Base-by-base conservation (phyloP, 2,797 vertebrate species). In the Brachyrhaphis roseni region DNA sequence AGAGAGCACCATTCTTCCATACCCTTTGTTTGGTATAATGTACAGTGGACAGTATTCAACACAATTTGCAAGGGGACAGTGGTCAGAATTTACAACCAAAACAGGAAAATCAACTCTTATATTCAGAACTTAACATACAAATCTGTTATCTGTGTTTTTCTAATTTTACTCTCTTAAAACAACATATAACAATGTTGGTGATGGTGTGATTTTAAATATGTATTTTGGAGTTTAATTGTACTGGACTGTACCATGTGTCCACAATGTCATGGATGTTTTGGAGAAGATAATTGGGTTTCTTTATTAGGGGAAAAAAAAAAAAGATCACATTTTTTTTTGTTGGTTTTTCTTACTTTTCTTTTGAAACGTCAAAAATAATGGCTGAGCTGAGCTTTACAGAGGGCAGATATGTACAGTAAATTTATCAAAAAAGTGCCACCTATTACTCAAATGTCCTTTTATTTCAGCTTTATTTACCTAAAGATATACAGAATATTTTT, bases 321-420 rank as follows among this genome's bases (percentile, higher is more conserved):
- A 12, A 26, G 1, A 36, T 6, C 0, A 8, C 13, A 45, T 1
- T 8, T 45, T n/a, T n/a, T 71, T 71, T 71, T 45, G 66, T 70
- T 43, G 10, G 6, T 28, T 72, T 77, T 64, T 74, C 5, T 45
- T 91, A 87, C 92, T 94, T 85, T 82, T 86, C 86, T 96, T 97
- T 94, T 97, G 96, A 97, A 96, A 96, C 95, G 95, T 95, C 94
- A 91, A 92, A 96, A 96, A 95, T 96, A 96, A 96, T 96, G 91
- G 87, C 94, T 95, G 95, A 96, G 97, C 92, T 91, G 97, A 97
- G 96, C 96, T 96, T 95, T 95, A 92, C 94, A 97, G 95, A 95
- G 96, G 97, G 97, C 97, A 94, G 94, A 97, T 94, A 98, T 99
- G 94, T 99, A 99, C 98, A 99, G 97, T 96, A 16, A 96, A 96